These are phyloP conservation scores for Canis aureus DNA, from an alignment of 2,113 vertebrate species.

Conservation along the genomic window DNA sequence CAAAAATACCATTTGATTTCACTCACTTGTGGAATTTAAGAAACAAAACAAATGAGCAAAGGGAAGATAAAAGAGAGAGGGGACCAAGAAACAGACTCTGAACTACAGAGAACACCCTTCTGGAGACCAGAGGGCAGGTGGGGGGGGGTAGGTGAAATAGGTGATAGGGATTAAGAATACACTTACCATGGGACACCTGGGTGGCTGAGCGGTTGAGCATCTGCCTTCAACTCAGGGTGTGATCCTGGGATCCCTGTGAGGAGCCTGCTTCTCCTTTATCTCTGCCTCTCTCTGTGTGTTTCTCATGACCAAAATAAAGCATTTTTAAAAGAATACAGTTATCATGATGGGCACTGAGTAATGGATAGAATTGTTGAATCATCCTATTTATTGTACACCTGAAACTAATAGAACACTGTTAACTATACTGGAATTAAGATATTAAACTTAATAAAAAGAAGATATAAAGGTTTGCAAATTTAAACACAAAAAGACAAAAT, in stretches of 20 bases:
- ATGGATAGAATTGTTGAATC: not conserved
- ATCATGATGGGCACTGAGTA: not conserved
- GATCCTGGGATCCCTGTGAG: no score
- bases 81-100: not conserved
- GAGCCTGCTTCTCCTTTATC: no score
- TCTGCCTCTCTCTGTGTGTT: no score
- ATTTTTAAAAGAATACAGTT: no score
- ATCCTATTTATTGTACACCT: not conserved
- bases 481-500: not conserved
- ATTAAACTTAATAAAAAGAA: not conserved
- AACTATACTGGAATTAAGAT: not conserved
- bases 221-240: no score
- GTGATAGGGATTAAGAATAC: not conserved
- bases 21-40: not conserved
- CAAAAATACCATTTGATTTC: not conserved
- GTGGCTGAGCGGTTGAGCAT: no score
- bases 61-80: not conserved
- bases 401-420: not conserved
- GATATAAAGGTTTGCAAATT: not conserved
- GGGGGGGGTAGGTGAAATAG: not conserved
- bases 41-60: not conserved
- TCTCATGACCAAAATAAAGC: no score
- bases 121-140: not conserved
- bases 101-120: not conserved
- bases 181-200: not conserved